These are phyloP conservation scores for Drosophila cyrtoloma DNA, from an alignment of 2,888 invertebrate species.

Conservation along the genomic window DNA sequence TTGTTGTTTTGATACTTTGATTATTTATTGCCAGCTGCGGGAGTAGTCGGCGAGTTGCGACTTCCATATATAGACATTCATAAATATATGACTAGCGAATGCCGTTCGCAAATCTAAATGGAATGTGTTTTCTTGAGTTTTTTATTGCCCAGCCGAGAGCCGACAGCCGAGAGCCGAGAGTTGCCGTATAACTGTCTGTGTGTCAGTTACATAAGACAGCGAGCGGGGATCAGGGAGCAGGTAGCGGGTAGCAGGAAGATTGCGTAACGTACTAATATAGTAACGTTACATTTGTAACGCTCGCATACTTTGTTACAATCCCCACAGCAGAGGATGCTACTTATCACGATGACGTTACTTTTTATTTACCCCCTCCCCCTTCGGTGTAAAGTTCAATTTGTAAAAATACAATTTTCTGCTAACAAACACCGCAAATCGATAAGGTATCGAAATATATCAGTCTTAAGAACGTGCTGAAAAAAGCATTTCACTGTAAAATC, in stretches of 20 bases:
- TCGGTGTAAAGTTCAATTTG: conserved; percentile 17
- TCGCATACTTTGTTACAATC: conserved; percentile 43
- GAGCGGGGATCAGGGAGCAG: neutral
- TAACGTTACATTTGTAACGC: conserved; percentile 13
- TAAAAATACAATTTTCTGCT: neutral
- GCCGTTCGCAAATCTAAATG: conserved; percentile 66
- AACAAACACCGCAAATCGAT: neutral
- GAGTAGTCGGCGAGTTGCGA: conserved; percentile 46
- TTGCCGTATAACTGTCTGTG: neutral
- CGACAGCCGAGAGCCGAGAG: conserved; percentile 32
- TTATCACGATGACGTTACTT: conserved; percentile 38
- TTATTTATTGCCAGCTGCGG: conserved; percentile 74
- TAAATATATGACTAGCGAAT: conserved; percentile 58
- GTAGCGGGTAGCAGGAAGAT: neutral
- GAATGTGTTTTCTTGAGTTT: conserved; percentile 73
- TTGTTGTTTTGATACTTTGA: conserved; percentile 68
- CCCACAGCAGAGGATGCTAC: conserved; percentile 13
- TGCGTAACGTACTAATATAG: conserved; percentile 21
- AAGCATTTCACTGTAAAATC: neutral
- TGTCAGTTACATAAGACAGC: neutral
- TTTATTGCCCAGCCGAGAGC: conserved; percentile 73
- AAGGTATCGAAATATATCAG: neutral
- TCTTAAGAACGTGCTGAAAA: neutral
- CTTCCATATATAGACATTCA: conserved; percentile 37
- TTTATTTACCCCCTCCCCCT: conserved; percentile 13